Percentiles rank a stretch among this genome's conserved stretches.
phyloP scores from a whole-genome alignment of 2,888 invertebrate genomes.

The Cataglyphis cursor region DNA sequence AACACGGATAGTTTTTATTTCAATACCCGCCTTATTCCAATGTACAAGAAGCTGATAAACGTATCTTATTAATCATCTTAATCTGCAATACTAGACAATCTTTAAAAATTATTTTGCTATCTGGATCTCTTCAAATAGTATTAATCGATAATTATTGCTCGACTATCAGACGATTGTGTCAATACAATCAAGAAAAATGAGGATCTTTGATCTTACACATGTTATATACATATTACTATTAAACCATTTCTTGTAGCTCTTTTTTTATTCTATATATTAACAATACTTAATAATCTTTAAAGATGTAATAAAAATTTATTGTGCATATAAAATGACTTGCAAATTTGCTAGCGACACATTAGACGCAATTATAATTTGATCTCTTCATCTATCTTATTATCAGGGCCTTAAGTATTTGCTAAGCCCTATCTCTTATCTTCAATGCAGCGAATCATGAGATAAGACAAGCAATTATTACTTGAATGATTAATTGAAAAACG shows the following conservation, averaged over 20 bases:
- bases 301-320: not conserved
- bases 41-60: not conserved
- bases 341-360: not conserved
- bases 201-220: not conserved
- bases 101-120: not conserved
- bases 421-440: too few relatives aligned
- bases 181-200: not conserved
- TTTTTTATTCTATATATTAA: not conserved
- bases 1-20: not conserved
- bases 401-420: too few relatives aligned
- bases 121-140: not conserved
- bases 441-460: not conserved
- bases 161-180: not conserved
- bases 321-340: not conserved
- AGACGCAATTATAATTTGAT: not conserved
- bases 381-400: not conserved
- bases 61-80: not conserved
- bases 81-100: not conserved
- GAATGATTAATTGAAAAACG: not conserved
- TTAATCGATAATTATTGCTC: not conserved
- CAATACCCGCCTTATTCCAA: not conserved
- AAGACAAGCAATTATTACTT: not conserved
- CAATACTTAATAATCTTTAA: not conserved
- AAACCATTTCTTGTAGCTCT: not conserved
- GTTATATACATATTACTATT: slow-evolving; percentile 6